Conservation (phyloP, 2,797 vertebrate species). For the Macrochelys suwanniensis region DNA sequence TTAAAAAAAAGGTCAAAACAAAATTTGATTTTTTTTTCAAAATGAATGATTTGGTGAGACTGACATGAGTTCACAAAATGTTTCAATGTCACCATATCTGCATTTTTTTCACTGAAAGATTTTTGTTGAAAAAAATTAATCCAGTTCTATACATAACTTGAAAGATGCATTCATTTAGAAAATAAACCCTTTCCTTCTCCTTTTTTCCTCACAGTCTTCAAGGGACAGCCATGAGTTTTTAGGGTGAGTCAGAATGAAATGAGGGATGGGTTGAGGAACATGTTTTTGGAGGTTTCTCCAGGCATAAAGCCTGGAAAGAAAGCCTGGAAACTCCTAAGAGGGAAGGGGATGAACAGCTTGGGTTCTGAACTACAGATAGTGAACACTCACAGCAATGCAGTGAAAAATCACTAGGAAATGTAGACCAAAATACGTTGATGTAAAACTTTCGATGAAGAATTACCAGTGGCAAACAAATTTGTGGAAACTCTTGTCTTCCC, state of each 20-base stretch:
- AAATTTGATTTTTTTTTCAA: neutral
- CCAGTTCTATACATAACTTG: neutral
- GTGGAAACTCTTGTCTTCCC: neutral
- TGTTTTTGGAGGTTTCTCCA: conserved; percentile 35
- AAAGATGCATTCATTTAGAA: conserved; percentile 14
- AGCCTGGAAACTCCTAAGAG: conserved; percentile 23
- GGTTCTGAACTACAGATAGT: conserved; percentile 47
- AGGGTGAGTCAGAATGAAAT: conserved; percentile 22
- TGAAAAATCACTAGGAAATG: neutral
- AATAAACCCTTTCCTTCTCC: conserved; percentile 30
- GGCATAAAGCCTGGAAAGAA: conserved; percentile 41
- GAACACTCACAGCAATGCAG: neutral
- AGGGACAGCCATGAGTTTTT: conserved; percentile 32
- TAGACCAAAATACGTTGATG: neutral
- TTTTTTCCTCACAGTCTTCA: conserved; percentile 36
- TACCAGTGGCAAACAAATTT: neutral
- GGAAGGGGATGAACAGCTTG: conserved; percentile 26
- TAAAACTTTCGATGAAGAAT: neutral
- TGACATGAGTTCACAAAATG: neutral
- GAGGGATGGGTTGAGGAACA: neutral
- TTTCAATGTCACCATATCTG: too few species aligned
- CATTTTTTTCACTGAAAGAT: too few species aligned
- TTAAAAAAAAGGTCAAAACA: neutral
- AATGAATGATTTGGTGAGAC: neutral
- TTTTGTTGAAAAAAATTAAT: too few species aligned